Evolutionary conservation across 2,797 vertebrate species (phyloP).

Genomic region (Monodelphis domestica): DNA sequence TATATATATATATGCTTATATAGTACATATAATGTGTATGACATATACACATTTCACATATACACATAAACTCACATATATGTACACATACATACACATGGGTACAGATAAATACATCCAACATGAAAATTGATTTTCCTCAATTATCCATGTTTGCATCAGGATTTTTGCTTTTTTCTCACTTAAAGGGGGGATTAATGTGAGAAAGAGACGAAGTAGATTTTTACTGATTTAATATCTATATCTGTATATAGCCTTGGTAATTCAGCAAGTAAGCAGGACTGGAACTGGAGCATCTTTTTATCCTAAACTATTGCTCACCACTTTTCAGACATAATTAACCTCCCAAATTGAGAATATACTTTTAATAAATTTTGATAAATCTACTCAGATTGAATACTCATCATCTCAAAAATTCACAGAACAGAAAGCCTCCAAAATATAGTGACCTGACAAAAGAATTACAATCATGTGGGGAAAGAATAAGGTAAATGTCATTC

Average conservation of each 20-base stretch:
- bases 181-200: neutral
- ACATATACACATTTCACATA: neutral
- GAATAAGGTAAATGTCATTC: neutral
- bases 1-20: too few relatives aligned
- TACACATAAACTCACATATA: neutral
- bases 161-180: neutral
- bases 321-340: neutral
- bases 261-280: neutral
- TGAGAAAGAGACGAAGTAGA: neutral
- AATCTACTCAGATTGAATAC: neutral
- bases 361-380: neutral
- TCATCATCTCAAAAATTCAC: neutral
- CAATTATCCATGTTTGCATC: neutral
- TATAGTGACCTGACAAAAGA: neutral
- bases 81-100: accelerated
- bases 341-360: neutral
- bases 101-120: neutral
- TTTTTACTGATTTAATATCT: neutral
- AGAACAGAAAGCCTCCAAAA: neutral
- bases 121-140: neutral
- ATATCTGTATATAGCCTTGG: neutral
- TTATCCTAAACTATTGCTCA: neutral
- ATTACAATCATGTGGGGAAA: neutral
- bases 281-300: neutral
- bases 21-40: too few relatives aligned